Percentiles rank a stretch among this genome's conserved stretches.
Evolutionary conservation across 2,888 invertebrate species (phyloP).

Genomic region (Strigamia transsilvanica): DNA sequence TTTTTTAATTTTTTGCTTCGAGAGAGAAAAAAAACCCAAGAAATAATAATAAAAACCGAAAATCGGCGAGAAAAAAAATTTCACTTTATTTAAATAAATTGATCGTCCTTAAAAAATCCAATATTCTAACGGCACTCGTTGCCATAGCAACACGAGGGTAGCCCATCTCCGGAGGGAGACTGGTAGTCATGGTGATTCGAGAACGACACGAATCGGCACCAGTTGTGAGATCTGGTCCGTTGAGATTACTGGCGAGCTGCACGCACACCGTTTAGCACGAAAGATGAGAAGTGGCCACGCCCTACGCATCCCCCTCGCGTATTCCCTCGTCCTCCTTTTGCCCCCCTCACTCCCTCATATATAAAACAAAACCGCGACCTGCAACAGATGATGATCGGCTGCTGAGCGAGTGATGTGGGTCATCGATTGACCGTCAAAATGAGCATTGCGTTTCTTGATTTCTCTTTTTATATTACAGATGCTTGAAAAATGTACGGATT

Average conservation of each 20-base stretch:
- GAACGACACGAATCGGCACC: background rate
- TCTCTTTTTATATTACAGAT: background rate
- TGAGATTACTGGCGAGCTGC: background rate
- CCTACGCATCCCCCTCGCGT: background rate
- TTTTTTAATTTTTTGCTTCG: too few relatives aligned
- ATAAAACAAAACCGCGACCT: background rate
- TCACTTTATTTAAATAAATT: too few relatives aligned
- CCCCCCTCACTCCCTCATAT: background rate
- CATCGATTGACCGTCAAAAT: background rate
- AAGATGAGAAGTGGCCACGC: background rate
- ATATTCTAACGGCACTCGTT: background rate
- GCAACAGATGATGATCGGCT: background rate
- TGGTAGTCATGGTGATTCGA: background rate
- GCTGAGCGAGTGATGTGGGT: background rate
- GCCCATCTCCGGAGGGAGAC: background rate
- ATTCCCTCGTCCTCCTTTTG: background rate
- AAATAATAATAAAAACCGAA: too few relatives aligned
- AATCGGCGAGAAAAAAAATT: too few relatives aligned
- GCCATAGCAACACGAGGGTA: background rate
- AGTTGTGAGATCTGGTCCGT: background rate
- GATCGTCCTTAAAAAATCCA: background rate
- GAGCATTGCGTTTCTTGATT: too few relatives aligned
- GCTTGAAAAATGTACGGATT: conserved; percentile 85
- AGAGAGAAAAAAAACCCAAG: too few relatives aligned
- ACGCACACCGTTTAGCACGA: background rate